A percentile compares a stretch with the other conserved stretches of the same genome.
These are phyloP conservation scores for Coecobrya sp. DNA, from an alignment of 2,888 invertebrate genomes.

Conservation along the genomic window DNA sequence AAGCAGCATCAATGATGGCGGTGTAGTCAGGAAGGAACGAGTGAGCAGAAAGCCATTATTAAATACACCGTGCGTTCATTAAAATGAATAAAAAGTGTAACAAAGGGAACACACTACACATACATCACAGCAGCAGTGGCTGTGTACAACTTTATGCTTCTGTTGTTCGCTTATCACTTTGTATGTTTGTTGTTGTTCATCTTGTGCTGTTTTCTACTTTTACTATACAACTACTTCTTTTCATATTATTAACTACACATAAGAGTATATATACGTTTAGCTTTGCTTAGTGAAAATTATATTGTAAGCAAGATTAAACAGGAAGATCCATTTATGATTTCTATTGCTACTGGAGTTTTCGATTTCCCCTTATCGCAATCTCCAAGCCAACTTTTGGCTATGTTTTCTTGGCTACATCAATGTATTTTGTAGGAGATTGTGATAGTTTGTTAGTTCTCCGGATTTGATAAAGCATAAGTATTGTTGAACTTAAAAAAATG, in stretches of 20 bases:
- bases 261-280: too few species aligned
- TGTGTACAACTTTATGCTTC: background rate
- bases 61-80: slow-evolving; percentile 15
- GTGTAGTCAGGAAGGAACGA: background rate
- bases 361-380: slow-evolving; percentile 26
- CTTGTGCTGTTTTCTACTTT: background rate
- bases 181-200: background rate
- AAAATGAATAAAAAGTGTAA: slow-evolving; percentile 20
- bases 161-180: background rate
- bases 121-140: background rate
- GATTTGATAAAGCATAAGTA: background rate
- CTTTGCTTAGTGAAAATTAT: too few species aligned
- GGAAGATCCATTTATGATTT: slow-evolving; percentile 9
- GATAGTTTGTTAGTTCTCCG: too few species aligned
- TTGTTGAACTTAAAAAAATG: background rate
- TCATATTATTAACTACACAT: too few species aligned
- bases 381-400: background rate
- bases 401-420: background rate
- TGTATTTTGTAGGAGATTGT: too few species aligned
- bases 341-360: slow-evolving; percentile 2
- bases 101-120: background rate
- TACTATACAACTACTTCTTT: background rate
- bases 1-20: slow-evolving; percentile 4
- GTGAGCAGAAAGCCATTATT: slow-evolving; percentile 35
- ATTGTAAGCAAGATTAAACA: background rate